phyloP scores from a whole-genome alignment of 2,797 vertebrate species.

The Rhabdophis nuchalis region DNA sequence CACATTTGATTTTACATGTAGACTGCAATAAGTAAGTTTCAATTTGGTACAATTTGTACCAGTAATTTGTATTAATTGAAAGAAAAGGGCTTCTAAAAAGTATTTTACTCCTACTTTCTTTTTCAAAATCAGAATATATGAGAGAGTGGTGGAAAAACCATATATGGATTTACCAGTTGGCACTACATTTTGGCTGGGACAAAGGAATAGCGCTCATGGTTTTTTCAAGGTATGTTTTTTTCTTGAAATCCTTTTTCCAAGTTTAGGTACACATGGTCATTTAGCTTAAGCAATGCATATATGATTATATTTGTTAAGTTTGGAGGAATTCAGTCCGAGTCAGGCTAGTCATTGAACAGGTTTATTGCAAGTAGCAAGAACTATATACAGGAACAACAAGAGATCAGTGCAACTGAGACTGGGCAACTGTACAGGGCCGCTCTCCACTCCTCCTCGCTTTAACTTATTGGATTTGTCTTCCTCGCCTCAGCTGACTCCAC shows the following conservation, averaged over 20 bases:
- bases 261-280: neutral
- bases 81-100: neutral
- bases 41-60: constrained; percentile 7
- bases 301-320: no score
- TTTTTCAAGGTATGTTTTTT: constrained; percentile 87
- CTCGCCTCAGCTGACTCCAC: no score
- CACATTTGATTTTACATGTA: constrained; percentile 88
- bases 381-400: no score
- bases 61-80: constrained; percentile 7
- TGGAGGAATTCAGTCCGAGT: no score
- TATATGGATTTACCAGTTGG: constrained; percentile 88
- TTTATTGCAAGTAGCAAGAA: no score
- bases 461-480: no score
- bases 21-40: constrained; percentile 92
- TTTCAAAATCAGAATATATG: constrained; percentile 86
- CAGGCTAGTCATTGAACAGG: no score
- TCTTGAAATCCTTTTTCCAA: neutral
- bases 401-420: no score
- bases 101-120: constrained; percentile 16
- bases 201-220: constrained; percentile 91
- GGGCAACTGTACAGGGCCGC: no score
- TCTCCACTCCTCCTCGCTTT: no score
- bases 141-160: constrained; percentile 89
- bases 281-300: neutral
- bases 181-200: constrained; percentile 91